A percentile compares a stretch with the other conserved stretches of the same genome.
phyloP scores from a whole-genome alignment of 2,797 vertebrate genomes.

The Triplophysa yarkandensis region DNA sequence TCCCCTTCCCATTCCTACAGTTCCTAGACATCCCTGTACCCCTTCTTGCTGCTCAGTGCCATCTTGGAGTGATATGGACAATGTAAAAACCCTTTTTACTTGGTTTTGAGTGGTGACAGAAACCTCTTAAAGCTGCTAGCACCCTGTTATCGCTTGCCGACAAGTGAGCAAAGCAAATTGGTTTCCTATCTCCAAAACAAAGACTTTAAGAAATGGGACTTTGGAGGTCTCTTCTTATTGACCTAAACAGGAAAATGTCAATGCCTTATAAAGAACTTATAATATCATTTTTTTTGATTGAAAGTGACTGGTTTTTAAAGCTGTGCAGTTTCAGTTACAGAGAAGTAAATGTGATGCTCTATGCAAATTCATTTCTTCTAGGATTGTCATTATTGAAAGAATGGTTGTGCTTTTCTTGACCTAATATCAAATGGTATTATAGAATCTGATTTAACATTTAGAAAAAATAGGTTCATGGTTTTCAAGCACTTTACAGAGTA shows the following conservation, averaged over 20 bases:
- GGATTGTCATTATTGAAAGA: slow-evolving; percentile 73
- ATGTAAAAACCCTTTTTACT: slow-evolving; percentile 81
- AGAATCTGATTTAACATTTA: slow-evolving; percentile 49
- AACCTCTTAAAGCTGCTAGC: slow-evolving; percentile 72
- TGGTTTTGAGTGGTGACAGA: slow-evolving; percentile 76
- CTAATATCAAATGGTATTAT: slow-evolving; percentile 73
- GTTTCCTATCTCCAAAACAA: slow-evolving; percentile 60
- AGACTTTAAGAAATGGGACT: slow-evolving; percentile 47
- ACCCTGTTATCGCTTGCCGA: slow-evolving; percentile 48
- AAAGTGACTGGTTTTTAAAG: slow-evolving; percentile 46
- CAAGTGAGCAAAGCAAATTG: slow-evolving; percentile 56
- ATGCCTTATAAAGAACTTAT: slow-evolving; percentile 66
- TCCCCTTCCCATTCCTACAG: slow-evolving; percentile 67
- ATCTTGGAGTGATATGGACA: slow-evolving; percentile 83
- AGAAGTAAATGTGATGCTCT: slow-evolving; percentile 76
- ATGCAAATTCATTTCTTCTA: slow-evolving; percentile 77
- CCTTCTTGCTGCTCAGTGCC: slow-evolving; percentile 94
- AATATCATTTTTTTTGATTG: slow-evolving; percentile 61
- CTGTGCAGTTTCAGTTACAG: slow-evolving; percentile 69
- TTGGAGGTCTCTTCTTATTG: slow-evolving; percentile 65
- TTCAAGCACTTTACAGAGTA: slow-evolving; percentile 55
- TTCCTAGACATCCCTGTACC: slow-evolving; percentile 72
- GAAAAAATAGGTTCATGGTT: not conserved
- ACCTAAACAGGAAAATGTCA: slow-evolving; percentile 63
- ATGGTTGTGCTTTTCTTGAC: slow-evolving; percentile 69